Conservation (phyloP, 2,797 vertebrate genomes). For the Erpetoichthys calabaricus region DNA sequence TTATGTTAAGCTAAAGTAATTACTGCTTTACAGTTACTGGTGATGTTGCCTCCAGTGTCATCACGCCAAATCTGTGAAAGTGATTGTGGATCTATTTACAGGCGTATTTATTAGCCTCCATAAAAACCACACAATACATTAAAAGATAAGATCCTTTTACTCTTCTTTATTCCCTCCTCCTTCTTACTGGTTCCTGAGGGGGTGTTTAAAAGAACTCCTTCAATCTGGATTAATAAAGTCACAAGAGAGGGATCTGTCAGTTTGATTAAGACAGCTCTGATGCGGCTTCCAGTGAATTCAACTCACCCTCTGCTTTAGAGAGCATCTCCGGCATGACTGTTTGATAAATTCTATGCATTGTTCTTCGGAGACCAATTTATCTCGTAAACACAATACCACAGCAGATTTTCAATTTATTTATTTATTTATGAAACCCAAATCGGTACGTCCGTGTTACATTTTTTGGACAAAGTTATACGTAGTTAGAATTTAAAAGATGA, state of each 20-base stretch:
- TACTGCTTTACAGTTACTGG: neutral
- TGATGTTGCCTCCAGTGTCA: conserved; percentile 6
- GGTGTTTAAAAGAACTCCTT: conserved; percentile 22
- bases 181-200: conserved; percentile 18
- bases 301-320: conserved; percentile 11
- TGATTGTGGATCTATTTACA: conserved; percentile 10
- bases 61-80: conserved; percentile 17
- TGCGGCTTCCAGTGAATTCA: conserved; percentile 22
- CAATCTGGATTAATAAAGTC: conserved; percentile 31
- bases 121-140: conserved; percentile 19
- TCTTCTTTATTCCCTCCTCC: neutral
- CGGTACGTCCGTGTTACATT: no score
- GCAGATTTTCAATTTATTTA: neutral
- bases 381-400: conserved; percentile 6
- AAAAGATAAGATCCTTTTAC: conserved; percentile 17
- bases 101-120: conserved; percentile 24
- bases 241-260: conserved; percentile 29
- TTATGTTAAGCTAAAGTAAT: neutral
- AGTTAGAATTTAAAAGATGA: no score
- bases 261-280: conserved; percentile 25
- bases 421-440: conserved; percentile 4
- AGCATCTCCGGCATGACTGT: conserved; percentile 17
- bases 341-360: conserved; percentile 21
- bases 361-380: conserved; percentile 23
- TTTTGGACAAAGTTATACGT: no score